Evolutionary conservation across 2,797 vertebrate genomes (phyloP), one percentile per base, ranked within the genome.

Genomic region (Hemitrygon akajei): DNA sequence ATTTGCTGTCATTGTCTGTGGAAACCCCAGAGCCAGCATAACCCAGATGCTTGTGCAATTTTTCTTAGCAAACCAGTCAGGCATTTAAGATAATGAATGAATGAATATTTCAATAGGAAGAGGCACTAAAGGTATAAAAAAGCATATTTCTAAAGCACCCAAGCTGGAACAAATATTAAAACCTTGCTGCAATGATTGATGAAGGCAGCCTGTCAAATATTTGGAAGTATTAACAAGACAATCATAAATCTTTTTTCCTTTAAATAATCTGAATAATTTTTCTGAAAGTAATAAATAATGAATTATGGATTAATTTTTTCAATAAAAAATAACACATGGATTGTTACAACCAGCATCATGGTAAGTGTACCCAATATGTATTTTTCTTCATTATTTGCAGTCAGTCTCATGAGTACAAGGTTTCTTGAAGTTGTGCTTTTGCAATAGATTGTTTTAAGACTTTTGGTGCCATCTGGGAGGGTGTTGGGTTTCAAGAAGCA

Each of bases 211-310:
- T 11, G 22, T 37, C 63, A 40, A 40, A 91, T 37, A 91, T 34
- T 34, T n/a, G 69, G 18, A 91, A 40, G 37, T 7, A 69, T 40
- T 91, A n/a, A 3, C 63, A 37, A 6, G 40, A 91, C 16, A 12
- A 91, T 71, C 69, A 71, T 91, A 91, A 91, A 69, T 91, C 86
- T 63, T 40, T 71, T 34, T 34, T 71, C 20, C n/a, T 25, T n/a
- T 40, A 34, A 71, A 71, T 69, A 16, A 71, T 9, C 18, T 91
- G 60, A 3, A 47, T 47, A 47, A 47, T 47, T 91, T 69, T 66
- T 14, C 63, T 91, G 37, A 69, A 91, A 60, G 66, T 71, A 69
- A 37, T 71, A 71, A 91, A 91, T 91, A 69, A 40, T 7, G 63
- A 89, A 58, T 66, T 63, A 16, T 34, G 16, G 84, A 60, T 66